Conservation (phyloP, 2,888 invertebrate species). For the Dicranocentrus wangi region DNA sequence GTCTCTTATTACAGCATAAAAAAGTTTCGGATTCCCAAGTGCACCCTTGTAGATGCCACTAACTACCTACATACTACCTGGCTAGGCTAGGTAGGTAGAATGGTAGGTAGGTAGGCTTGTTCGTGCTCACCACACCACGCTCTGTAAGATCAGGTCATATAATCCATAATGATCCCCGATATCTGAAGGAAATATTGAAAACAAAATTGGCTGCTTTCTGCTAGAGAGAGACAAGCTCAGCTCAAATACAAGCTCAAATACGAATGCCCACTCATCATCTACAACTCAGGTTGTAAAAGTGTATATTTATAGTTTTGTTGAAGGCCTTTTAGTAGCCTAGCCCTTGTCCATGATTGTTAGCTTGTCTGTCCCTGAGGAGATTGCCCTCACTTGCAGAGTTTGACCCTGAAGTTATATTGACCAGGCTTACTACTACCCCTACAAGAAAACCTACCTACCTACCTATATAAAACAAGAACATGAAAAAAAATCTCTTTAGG, state of each 20-base stretch:
- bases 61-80: too few relatives aligned
- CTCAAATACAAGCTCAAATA: too few relatives aligned
- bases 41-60: too few relatives aligned
- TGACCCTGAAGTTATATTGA: constrained; percentile 46
- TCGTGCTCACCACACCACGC: too few relatives aligned
- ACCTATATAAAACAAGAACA: too few relatives aligned
- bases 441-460: too few relatives aligned
- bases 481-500: too few relatives aligned
- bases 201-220: not conserved
- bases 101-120: too few relatives aligned
- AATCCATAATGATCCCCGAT: not conserved
- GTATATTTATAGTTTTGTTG: constrained; percentile 31
- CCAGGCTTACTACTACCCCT: constrained; percentile 21
- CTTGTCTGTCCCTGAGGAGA: constrained; percentile 65
- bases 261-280: not conserved
- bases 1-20: too few relatives aligned
- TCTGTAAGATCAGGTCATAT: too few relatives aligned
- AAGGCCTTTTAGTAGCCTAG: constrained; percentile 50
- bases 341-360: constrained; percentile 58
- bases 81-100: too few relatives aligned
- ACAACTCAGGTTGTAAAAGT: constrained; percentile 6
- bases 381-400: constrained; percentile 56
- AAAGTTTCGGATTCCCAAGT: constrained; percentile 8
- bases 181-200: not conserved
- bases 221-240: too few relatives aligned